Evolutionary conservation across 1,140 invertebrate species (phyloP).

Genomic region (Matsumurasca onukii): DNA sequence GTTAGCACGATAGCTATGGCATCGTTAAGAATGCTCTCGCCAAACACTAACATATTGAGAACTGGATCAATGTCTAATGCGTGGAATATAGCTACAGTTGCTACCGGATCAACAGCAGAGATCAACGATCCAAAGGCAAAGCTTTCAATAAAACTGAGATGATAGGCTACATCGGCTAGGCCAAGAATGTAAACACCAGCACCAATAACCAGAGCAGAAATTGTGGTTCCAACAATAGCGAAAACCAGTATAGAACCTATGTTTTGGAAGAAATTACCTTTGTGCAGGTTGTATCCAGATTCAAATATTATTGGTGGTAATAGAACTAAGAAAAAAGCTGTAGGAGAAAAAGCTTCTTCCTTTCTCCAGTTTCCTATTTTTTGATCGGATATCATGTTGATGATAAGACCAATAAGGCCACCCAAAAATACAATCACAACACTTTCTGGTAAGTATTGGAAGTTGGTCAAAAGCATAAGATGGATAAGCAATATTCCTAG

Average conservation of each 20-base stretch:
- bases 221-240: conserved; percentile 94
- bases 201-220: conserved; percentile 92
- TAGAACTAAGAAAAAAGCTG: conserved; percentile 94
- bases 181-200: conserved; percentile 94
- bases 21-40: conserved; percentile 97
- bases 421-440: conserved; percentile 96
- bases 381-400: conserved; percentile 87
- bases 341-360: conserved; percentile 96
- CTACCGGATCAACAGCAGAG: conserved; percentile 98
- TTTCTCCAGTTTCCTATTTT: conserved; percentile 93
- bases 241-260: conserved; percentile 94
- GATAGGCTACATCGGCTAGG: conserved; percentile 85
- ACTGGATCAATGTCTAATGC: conserved; percentile 94
- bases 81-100: conserved; percentile 97
- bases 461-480: conserved; percentile 90
- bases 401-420: conserved; percentile 85
- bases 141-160: conserved; percentile 91
- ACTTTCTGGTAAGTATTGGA: conserved; percentile 96
- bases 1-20: conserved; percentile 97
- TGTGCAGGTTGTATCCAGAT: conserved; percentile 97
- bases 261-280: conserved; percentile 98
- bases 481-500: conserved; percentile 93
- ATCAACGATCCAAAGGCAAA: conserved; percentile 98
- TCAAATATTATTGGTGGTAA: conserved; percentile 99
- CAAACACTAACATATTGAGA: conserved; percentile 98